Evolutionary conservation across 2,888 invertebrate genomes (phyloP).

Genomic region (Lasioglossum oenotherae): DNA sequence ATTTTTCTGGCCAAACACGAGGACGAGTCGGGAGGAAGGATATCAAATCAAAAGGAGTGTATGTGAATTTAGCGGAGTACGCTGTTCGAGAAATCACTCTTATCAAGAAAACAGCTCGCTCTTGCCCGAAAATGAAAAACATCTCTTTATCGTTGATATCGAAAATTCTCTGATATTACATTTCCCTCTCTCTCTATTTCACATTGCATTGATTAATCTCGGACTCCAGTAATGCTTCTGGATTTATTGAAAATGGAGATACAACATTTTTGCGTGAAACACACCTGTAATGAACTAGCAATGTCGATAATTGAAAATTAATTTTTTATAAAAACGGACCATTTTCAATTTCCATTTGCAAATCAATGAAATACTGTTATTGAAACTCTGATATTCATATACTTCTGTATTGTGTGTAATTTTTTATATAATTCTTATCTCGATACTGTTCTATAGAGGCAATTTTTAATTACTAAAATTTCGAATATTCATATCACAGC

Average conservation of each 20-base stretch:
- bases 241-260: background rate
- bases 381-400: background rate
- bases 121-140: background rate
- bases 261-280: background rate
- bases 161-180: background rate
- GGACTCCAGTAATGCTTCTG: background rate
- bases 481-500: no score
- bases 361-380: background rate
- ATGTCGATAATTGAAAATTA: background rate
- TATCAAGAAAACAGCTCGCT: background rate
- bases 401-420: background rate
- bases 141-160: background rate
- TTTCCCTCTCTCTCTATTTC: background rate
- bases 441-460: background rate
- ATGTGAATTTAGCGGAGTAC: slow-evolving; percentile 33
- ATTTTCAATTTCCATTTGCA: background rate
- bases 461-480: no score
- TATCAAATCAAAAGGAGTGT: slow-evolving; percentile 50
- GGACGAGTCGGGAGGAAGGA: background rate
- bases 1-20: slow-evolving; percentile 41
- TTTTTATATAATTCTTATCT: no score
- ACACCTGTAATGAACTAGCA: background rate
- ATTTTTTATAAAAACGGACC: background rate
- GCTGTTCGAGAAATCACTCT: slow-evolving; percentile 34
- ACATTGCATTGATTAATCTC: no score